Evolutionary conservation across 2,888 invertebrate species (phyloP).

Genomic region (Chalcis sispes): DNA sequence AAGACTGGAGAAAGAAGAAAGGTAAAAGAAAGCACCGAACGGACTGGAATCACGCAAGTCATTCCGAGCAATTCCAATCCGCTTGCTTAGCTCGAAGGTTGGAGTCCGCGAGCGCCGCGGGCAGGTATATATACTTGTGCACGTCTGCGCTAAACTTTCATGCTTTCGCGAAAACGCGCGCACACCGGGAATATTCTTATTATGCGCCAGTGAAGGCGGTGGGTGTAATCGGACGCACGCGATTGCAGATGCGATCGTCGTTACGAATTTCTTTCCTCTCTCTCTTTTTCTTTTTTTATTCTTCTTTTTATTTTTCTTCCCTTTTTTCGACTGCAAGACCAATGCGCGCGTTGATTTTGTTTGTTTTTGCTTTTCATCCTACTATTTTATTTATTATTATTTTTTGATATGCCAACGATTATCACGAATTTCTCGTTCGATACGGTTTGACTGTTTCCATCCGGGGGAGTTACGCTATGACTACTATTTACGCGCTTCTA

Average conservation of each 20-base stretch:
- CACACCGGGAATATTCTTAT: slow-evolving; percentile 58
- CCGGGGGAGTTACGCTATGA: no score
- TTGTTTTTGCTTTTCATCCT: no score
- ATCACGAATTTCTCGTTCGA: no score
- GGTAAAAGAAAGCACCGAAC: slow-evolving; percentile 53
- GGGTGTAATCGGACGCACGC: slow-evolving; percentile 59
- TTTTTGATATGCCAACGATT: no score
- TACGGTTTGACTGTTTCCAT: no score
- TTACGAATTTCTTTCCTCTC: slow-evolving; percentile 49
- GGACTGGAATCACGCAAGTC: slow-evolving; percentile 62
- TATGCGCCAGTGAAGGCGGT: slow-evolving; percentile 51
- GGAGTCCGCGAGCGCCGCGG: neutral
- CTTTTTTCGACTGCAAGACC: no score
- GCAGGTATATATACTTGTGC: neutral
- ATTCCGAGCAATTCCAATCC: slow-evolving; percentile 61
- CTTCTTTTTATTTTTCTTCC: neutral
- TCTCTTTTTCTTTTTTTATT: neutral
- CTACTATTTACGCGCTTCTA: no score
- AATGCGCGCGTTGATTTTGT: no score
- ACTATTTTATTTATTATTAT: no score
- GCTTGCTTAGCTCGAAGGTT: slow-evolving; percentile 49
- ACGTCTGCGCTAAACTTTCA: slow-evolving; percentile 60
- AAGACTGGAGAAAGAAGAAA: slow-evolving; percentile 10
- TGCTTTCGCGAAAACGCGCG: slow-evolving; percentile 58
- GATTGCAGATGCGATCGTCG: slow-evolving; percentile 58